Base-by-base conservation (phyloP, 2,797 vertebrate genomes). In the Podargus strigoides region DNA sequence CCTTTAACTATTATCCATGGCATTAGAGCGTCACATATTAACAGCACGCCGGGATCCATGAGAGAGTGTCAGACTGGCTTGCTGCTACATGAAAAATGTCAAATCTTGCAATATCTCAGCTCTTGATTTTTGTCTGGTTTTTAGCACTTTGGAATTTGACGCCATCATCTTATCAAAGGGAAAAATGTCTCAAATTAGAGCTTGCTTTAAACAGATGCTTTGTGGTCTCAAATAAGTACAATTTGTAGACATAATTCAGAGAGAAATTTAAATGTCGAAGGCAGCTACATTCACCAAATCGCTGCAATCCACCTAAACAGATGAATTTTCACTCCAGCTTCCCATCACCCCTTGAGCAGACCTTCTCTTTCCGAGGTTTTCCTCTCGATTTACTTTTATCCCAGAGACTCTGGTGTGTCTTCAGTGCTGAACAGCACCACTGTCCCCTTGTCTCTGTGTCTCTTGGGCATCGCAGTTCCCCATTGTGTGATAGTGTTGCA, bases 31-130 rank as follows among this genome's bases (percentile, higher is more conserved):
- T 89, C 95, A 63, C 4, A 0, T 94, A 95, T 62, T 90, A 96
- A 83, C 75, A 82, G 63, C 67, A 50, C 4, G 1, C 77, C 90
- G 88, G 82, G 63, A 93, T 93, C 77, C 52, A 34, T 56, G n/a
- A 78, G 62, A 58, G 58, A 80, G 81, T 92, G 91, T 96, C 88
- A 95, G 90, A 90, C 78, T 86, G 85, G 77, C 91, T 96, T 95
- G 85, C 93, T 89, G 90, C 78, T 92, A 74, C 66, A 80, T 92
- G 85, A 95, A 92, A 93, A 95, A 96, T 94, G 90, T 90, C 89
- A 95, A 77, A 89, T 95, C 78, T 79, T 88, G 84, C 60, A 64
- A 64, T 78, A 92, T 77, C 67, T 85, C 70, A 62, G 56, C 72
- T 88, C 85, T 86, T 74, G 88, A 89, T 91, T 94, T 96, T 95